Conservation (phyloP, 2,888 invertebrate species). For the Cephus rjabovi region DNA sequence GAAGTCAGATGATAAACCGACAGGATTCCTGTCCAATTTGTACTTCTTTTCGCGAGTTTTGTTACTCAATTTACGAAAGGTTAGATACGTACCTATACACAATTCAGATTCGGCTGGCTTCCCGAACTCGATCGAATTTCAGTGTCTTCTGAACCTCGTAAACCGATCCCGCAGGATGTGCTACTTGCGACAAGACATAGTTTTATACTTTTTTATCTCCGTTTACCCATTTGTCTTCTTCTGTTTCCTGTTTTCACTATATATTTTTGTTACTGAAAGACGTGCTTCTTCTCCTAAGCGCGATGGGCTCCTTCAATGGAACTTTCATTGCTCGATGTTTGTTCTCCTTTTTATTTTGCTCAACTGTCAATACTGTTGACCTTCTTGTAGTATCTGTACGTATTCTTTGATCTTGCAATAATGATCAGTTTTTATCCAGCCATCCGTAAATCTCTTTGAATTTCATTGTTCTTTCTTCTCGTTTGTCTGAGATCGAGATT, state of each 20-base stretch:
- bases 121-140: no score
- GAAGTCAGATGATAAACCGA: neutral
- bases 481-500: neutral
- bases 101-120: no score
- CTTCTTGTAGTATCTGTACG: neutral
- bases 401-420: neutral
- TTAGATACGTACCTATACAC: no score
- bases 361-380: neutral
- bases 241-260: no score
- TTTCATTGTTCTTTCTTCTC: neutral
- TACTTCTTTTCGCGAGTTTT: neutral
- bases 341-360: neutral
- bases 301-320: neutral
- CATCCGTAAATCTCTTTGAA: neutral
- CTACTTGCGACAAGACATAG: no score
- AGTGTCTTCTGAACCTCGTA: no score
- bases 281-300: neutral
- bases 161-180: no score
- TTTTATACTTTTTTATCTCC: no score
- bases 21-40: neutral
- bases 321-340: neutral
- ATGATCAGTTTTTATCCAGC: neutral
- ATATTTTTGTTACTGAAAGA: no score
- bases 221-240: neutral
- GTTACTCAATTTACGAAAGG: no score